Evolutionary conservation across 2,888 invertebrate species (phyloP).

Genomic region (Drosophila borborema): DNA sequence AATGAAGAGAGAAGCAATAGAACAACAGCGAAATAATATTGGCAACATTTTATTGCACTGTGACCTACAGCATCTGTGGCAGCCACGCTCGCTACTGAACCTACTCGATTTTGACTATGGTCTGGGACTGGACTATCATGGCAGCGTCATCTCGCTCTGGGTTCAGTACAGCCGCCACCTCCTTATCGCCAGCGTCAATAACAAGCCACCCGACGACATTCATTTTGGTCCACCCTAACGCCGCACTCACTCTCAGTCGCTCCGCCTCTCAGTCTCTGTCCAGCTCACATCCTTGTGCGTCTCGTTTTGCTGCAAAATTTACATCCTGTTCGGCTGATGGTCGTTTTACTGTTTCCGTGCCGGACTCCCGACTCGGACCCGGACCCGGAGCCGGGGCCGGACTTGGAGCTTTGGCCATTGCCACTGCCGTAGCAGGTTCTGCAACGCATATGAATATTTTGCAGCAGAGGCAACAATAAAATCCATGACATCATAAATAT

Average conservation of each 20-base stretch:
- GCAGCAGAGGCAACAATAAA: constrained; percentile 83
- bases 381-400: constrained; percentile 16
- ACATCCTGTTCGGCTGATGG: constrained; percentile 83
- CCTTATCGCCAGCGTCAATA: constrained; percentile 79
- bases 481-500: constrained; percentile 83
- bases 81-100: constrained; percentile 38
- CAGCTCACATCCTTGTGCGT: constrained; percentile 60
- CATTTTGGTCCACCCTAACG: constrained; percentile 25
- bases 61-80: constrained; percentile 75
- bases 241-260: constrained; percentile 5
- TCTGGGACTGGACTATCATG: constrained; percentile 48
- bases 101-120: constrained; percentile 76
- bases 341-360: constrained; percentile 82
- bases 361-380: constrained; percentile 25
- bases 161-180: constrained; percentile 41
- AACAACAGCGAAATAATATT: constrained; percentile 79
- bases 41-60: constrained; percentile 82
- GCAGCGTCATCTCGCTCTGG: constrained; percentile 55
- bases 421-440: constrained; percentile 32
- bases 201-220: constrained; percentile 61
- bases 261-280: background rate
- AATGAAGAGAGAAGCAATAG: constrained; percentile 54
- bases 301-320: constrained; percentile 80
- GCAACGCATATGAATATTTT: constrained; percentile 79
- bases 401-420: constrained; percentile 16